Percentiles rank a stretch among this genome's conserved stretches.
phyloP scores from a whole-genome alignment of 2,113 vertebrate species.

The Tupaia tana region DNA sequence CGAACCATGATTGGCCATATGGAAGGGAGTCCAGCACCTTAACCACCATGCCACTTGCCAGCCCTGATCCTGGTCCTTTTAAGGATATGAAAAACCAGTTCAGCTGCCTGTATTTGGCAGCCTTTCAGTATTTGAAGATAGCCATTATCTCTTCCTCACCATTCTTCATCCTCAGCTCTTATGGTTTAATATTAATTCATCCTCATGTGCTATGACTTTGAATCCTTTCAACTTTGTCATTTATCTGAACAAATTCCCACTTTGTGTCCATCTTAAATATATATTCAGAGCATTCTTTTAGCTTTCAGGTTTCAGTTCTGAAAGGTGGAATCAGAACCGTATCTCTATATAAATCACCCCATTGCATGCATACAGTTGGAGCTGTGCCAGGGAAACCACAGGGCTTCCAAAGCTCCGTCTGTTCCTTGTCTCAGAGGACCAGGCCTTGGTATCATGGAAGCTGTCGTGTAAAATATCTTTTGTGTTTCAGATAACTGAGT shows the following conservation, averaged over 20 bases:
- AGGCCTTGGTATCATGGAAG: background rate
- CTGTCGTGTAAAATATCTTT: background rate
- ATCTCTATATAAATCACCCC: background rate
- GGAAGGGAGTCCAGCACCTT: too few species aligned
- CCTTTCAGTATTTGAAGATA: background rate
- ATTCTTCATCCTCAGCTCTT: background rate
- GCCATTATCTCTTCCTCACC: background rate
- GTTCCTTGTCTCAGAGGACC: background rate
- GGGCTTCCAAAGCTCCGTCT: background rate
- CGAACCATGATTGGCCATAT: too few species aligned
- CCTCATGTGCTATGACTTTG: background rate
- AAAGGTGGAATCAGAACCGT: background rate
- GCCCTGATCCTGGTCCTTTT: background rate
- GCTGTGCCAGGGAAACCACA: background rate
- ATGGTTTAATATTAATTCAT: background rate
- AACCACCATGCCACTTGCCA: too few species aligned
- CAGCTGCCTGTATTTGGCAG: background rate
- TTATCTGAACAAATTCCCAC: background rate
- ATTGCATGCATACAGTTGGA: background rate
- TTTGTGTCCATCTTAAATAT: background rate
- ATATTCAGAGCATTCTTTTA: background rate
- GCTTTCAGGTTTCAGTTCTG: slow-evolving; percentile 13
- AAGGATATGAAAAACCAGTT: slow-evolving; percentile 2
- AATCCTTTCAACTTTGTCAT: background rate
- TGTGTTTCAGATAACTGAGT: background rate